Base-by-base conservation (phyloP, 2,888 invertebrate genomes). In the Caenorhabditis panamensis region DNA sequence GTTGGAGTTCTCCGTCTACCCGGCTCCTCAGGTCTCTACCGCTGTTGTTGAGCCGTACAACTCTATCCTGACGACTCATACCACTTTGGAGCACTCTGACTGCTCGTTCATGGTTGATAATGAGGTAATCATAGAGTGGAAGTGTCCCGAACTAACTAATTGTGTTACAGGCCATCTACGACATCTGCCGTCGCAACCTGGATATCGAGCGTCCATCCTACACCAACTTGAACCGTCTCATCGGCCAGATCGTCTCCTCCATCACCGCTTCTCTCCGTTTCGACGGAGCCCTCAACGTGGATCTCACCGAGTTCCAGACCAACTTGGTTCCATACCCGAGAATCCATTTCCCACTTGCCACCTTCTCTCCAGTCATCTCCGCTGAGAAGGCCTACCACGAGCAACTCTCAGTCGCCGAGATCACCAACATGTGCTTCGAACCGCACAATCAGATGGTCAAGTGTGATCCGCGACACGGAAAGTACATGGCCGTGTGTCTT, bases 31-130 rank as follows among this genome's bases (percentile, higher is more conserved):
- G 92, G 95, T 96, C 24, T 96, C 96, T 44, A 96, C 96, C 0
- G 95, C 96, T 0, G 96, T 96, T 18, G 96, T 96, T 44, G 96
- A 96, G 91, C 96, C 96, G 0, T 97, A 97, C 94, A 97, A 97
- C 93, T 96, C 96, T 0, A 96, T 97, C 73, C 88, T 97, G 90
- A 96, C 96, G 91, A 97, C 97, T 80, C 97, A 97, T 93, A 97
- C 96, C 69, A 97, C 97, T 76, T 87, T 93, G 85, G 96, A 96
- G 92, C 96, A 96, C 92, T 96, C 96, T 0, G 96, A 96, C 93
- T 97, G 96, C 92, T 96, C 96, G 56, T 97, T 97, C 93, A 96
- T 97, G 92, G 93, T 93, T n/a, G 88, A 88, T 68, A 88, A 88
- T 66, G 87, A 87, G 91, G 96, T 63, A 83, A 87, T 73, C 86